Evolutionary conservation across 2,113 vertebrate genomes (phyloP).

Genomic region (Scartelaos histophorus): DNA sequence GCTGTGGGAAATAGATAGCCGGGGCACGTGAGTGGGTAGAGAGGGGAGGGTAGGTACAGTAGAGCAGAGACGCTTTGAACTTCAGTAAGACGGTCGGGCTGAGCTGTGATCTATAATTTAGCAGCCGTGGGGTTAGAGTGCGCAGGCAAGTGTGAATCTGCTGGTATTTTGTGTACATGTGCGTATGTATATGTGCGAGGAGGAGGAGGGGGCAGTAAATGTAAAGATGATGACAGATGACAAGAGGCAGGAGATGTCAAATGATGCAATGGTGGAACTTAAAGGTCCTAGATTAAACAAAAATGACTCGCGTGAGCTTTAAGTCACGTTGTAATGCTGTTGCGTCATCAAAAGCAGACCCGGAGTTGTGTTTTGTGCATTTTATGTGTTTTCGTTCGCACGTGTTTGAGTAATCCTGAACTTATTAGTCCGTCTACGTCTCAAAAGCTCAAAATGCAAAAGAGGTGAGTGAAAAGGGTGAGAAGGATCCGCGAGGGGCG

Average conservation of each 20-base stretch:
- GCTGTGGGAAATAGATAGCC: slow-evolving; percentile 10
- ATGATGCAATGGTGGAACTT: background rate
- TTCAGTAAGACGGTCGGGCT: slow-evolving; percentile 22
- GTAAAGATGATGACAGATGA: slow-evolving; percentile 13
- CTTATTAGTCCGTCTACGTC: no score
- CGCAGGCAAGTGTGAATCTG: slow-evolving; percentile 6
- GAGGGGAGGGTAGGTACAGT: background rate
- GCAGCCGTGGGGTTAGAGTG: slow-evolving; percentile 33
- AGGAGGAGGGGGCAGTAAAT: background rate
- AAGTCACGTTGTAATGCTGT: no score
- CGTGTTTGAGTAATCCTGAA: no score
- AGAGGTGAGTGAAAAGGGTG: no score
- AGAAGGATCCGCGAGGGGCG: no score
- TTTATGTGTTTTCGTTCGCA: no score
- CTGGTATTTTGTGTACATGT: background rate
- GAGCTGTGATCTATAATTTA: slow-evolving; percentile 64
- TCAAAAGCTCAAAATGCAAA: no score
- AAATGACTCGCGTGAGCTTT: no score
- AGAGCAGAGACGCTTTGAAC: slow-evolving; percentile 47
- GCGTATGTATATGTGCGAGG: background rate
- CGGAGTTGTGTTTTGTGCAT: no score
- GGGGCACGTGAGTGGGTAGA: background rate
- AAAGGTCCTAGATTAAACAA: no score
- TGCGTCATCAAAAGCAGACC: no score
- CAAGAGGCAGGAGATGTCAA: background rate